Evolutionary conservation across 2,888 invertebrate species (phyloP).

Genomic region (Mimumesa dahlbomi): DNA sequence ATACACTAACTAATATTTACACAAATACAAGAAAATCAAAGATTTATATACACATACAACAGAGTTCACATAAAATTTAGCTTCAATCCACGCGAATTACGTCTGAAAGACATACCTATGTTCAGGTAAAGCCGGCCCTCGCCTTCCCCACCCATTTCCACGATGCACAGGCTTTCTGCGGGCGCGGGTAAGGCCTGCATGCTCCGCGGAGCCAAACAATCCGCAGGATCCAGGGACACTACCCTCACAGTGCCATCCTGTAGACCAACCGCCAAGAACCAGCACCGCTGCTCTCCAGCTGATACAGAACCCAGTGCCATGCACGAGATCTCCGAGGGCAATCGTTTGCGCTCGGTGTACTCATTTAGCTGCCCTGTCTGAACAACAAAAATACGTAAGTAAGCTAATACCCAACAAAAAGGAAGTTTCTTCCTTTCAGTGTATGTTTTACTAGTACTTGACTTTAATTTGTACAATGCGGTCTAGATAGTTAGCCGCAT

Average conservation of each 20-base stretch:
- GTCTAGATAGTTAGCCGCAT: too few species aligned
- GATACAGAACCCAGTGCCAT: constrained; percentile 99
- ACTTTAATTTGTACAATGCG: too few species aligned
- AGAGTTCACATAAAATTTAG: too few species aligned
- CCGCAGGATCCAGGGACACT: constrained; percentile 97
- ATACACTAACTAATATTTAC: too few species aligned
- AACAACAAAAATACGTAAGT: too few species aligned
- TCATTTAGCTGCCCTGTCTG: constrained; percentile 99
- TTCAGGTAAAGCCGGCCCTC: constrained; percentile 93
- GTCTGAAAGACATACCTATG: constrained; percentile 88
- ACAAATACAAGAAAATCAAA: too few species aligned
- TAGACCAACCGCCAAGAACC: constrained; percentile 97
- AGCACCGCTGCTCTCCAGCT: constrained; percentile 95
- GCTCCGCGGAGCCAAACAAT: constrained; percentile 96
- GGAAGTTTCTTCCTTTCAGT: too few species aligned
- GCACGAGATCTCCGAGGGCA: constrained; percentile 98
- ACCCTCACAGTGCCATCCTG: constrained; percentile 98
- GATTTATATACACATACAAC: too few species aligned
- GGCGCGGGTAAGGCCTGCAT: constrained; percentile 98
- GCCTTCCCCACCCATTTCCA: constrained; percentile 92
- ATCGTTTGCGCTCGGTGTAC: constrained; percentile 97
- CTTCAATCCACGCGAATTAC: too few species aligned
- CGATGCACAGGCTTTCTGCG: constrained; percentile 97
- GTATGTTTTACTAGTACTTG: too few species aligned
- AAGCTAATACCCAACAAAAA: too few species aligned